Evolutionary conservation across 1,140 invertebrate genomes (phyloP).

Genomic region (Brachionus koreanus): DNA sequence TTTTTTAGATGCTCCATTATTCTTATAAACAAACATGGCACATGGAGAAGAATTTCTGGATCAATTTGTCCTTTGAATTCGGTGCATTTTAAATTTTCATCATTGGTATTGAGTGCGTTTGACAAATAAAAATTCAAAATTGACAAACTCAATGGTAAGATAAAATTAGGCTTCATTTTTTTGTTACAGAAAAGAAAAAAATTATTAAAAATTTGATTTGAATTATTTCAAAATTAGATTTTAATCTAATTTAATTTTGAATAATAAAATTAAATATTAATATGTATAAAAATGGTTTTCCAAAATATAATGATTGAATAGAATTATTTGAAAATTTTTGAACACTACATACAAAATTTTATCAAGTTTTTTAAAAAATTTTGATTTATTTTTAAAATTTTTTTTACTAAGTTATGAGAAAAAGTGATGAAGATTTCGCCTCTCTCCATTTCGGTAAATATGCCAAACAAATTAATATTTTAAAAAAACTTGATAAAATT

Average conservation of each 20-base stretch:
- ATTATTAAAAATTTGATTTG: neutral
- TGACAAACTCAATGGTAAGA: neutral
- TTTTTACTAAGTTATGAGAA: too few relatives aligned
- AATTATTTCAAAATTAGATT: neutral
- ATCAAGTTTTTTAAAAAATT: too few relatives aligned
- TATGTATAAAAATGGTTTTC: neutral
- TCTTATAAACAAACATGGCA: conserved; percentile 27
- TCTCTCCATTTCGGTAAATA: too few relatives aligned
- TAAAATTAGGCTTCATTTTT: neutral
- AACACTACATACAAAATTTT: too few relatives aligned
- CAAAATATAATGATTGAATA: too few relatives aligned
- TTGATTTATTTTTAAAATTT: too few relatives aligned
- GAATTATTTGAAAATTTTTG: too few relatives aligned
- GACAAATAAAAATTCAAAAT: neutral
- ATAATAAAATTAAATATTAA: neutral
- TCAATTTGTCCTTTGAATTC: conserved; percentile 32
- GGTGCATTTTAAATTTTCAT: conserved; percentile 38
- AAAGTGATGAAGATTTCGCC: too few relatives aligned
- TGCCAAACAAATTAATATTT: too few relatives aligned
- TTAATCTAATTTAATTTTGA: neutral
- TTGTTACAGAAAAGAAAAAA: neutral
- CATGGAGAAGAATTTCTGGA: neutral
- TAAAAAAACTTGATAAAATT: too few relatives aligned
- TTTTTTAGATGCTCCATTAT: conserved; percentile 35
- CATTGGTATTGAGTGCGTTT: neutral